phyloP scores from a whole-genome alignment of 2,888 invertebrate genomes.

The Melikaiella ostensackeni region DNA sequence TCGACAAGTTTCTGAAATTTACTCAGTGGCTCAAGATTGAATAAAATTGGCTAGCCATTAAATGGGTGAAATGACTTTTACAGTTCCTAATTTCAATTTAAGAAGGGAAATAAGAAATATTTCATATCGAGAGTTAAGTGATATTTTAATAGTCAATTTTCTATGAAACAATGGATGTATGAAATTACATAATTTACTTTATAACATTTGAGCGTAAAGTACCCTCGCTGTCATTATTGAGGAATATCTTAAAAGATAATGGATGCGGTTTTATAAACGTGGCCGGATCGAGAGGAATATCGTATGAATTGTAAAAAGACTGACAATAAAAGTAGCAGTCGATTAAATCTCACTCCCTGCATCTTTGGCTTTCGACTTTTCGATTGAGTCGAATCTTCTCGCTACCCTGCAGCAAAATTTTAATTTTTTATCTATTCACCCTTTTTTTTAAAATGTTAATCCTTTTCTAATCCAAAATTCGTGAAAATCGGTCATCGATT shows the following conservation, averaged over 20 bases:
- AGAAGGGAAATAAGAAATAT: neutral
- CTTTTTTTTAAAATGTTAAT: neutral
- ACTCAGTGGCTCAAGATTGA: neutral
- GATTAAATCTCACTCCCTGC: neutral
- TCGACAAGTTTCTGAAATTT: neutral
- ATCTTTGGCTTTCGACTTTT: conserved; percentile 8
- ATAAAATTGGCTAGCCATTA: conserved; percentile 42
- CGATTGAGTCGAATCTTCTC: neutral
- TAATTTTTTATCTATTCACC: no score
- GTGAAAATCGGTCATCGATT: neutral
- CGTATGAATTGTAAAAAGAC: conserved; percentile 49
- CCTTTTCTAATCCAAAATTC: neutral
- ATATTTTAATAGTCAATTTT: conserved; percentile 51
- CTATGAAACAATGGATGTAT: conserved; percentile 65
- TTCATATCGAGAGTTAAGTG: conserved; percentile 40
- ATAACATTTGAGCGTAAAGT: conserved; percentile 66
- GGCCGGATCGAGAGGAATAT: conserved; percentile 68
- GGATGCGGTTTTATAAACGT: conserved; percentile 57
- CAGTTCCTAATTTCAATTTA: neutral
- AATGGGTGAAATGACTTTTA: neutral
- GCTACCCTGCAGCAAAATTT: neutral
- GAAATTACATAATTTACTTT: conserved; percentile 67
- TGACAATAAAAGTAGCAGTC: conserved; percentile 7
- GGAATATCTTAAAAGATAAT: conserved; percentile 32
- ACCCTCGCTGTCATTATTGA: conserved; percentile 48